Conservation (phyloP, 2,113 vertebrate genomes). For the Castor canadensis region DNA sequence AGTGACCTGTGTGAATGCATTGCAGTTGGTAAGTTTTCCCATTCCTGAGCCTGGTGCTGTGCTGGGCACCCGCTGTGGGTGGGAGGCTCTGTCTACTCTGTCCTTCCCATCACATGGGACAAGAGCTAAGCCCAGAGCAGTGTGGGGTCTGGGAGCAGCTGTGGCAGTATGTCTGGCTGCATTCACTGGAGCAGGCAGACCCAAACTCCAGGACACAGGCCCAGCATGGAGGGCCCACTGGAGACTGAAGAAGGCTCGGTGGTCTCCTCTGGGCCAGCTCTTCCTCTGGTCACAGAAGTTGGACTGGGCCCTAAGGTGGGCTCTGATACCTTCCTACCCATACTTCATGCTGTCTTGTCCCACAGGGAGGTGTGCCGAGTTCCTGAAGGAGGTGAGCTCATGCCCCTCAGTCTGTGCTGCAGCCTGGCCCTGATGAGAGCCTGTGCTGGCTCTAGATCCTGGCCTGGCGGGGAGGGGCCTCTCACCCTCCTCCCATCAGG, state of each 20-base stretch:
- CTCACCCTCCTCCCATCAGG: neutral
- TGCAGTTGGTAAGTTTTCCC: neutral
- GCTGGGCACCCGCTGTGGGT: neutral
- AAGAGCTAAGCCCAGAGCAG: no score
- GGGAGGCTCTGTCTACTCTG: neutral
- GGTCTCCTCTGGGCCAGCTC: no score
- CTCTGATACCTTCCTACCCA: rapidly evolving
- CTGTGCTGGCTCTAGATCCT: neutral
- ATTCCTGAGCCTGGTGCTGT: neutral
- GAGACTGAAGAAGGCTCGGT: neutral
- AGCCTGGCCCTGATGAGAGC: neutral
- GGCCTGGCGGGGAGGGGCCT: neutral
- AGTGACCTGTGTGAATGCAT: neutral
- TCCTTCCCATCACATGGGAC: neutral
- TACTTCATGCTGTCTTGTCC: neutral
- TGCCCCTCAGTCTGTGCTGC: rapidly evolving
- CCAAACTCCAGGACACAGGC: neutral
- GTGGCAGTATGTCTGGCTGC: neutral
- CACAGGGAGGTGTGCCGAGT: neutral
- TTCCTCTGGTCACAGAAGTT: neutral
- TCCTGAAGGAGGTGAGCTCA: constrained; percentile 43
- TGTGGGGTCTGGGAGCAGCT: neutral
- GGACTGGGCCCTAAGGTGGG: rapidly evolving
- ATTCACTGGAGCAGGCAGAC: neutral
- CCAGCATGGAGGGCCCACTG: no score